A percentile compares a stretch with the other conserved stretches of the same genome.
phyloP scores from a whole-genome alignment of 1,140 invertebrate species.

The Telenomus remus region DNA sequence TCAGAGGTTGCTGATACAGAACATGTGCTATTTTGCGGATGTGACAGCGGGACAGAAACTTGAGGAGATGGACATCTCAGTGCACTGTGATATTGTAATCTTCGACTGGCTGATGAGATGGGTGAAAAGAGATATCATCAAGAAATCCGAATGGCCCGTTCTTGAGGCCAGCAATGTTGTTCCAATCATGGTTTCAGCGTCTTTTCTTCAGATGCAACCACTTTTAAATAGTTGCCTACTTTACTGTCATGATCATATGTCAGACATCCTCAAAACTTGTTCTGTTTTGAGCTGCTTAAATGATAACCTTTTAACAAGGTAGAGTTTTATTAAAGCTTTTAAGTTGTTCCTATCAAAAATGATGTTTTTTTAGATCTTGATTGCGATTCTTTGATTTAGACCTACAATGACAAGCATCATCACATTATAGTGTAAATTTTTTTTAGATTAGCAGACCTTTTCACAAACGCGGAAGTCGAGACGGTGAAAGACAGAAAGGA shows the following conservation, averaged over 20 bases:
- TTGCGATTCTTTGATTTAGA: too few relatives aligned
- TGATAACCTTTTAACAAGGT: constrained; percentile 85
- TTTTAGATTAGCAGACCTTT: constrained; percentile 84
- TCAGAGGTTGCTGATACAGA: constrained; percentile 87
- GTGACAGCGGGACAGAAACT: constrained; percentile 88
- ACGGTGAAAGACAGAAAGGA: constrained; percentile 86
- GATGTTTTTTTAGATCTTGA: too few relatives aligned
- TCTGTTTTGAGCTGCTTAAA: constrained; percentile 88
- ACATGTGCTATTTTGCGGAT: constrained; percentile 97
- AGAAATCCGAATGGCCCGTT: constrained; percentile 81
- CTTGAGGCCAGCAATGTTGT: constrained; percentile 90
- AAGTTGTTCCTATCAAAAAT: too few relatives aligned
- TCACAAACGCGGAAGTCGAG: constrained; percentile 87
- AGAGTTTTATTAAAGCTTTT: constrained; percentile 17
- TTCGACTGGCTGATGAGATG: constrained; percentile 98
- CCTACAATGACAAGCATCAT: too few relatives aligned
- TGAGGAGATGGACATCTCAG: constrained; percentile 97
- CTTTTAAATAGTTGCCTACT: constrained; percentile 87
- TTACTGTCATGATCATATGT: constrained; percentile 87
- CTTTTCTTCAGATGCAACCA: constrained; percentile 91
- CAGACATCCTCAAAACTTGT: constrained; percentile 85
- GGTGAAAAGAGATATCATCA: constrained; percentile 85
- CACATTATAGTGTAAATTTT: constrained; percentile 29
- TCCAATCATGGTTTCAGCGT: constrained; percentile 93
- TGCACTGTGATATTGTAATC: constrained; percentile 93